These are phyloP conservation scores for Diadophis punctatus DNA, from an alignment of 2,113 vertebrate genomes.

Conservation along the genomic window DNA sequence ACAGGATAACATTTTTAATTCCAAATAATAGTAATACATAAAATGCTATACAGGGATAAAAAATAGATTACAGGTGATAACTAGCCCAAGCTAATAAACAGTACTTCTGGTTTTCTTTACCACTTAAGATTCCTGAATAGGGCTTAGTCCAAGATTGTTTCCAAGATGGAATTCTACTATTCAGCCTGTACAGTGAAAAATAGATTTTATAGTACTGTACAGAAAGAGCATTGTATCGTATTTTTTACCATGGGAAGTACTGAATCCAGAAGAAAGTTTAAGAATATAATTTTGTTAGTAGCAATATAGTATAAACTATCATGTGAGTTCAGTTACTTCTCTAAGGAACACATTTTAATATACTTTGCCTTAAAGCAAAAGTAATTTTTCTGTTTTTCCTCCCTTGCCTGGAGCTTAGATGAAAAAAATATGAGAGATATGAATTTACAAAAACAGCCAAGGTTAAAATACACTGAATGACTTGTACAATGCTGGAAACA, in stretches of 20 bases:
- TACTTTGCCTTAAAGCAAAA: not conserved
- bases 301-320: not conserved
- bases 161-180: not conserved
- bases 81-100: not conserved
- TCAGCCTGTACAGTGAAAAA: not conserved
- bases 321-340: not conserved
- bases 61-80: not conserved
- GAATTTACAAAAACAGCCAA: not conserved
- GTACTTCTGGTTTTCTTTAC: not conserved
- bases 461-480: not conserved
- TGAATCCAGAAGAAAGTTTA: not conserved
- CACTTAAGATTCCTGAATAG: not conserved
- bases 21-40: not conserved
- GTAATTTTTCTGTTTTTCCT: not conserved
- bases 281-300: not conserved
- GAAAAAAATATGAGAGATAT: not conserved
- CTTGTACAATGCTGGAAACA: not conserved
- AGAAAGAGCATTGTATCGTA: not conserved
- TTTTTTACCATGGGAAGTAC: not conserved
- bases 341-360: not conserved
- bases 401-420: not conserved
- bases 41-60: not conserved
- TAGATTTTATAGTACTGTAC: not conserved
- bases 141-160: not conserved
- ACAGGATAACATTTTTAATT: not conserved